Evolutionary conservation across 2,797 vertebrate genomes (phyloP), one percentile per base, ranked within the genome.

Genomic region (Pipistrellus pygmaeus): DNA sequence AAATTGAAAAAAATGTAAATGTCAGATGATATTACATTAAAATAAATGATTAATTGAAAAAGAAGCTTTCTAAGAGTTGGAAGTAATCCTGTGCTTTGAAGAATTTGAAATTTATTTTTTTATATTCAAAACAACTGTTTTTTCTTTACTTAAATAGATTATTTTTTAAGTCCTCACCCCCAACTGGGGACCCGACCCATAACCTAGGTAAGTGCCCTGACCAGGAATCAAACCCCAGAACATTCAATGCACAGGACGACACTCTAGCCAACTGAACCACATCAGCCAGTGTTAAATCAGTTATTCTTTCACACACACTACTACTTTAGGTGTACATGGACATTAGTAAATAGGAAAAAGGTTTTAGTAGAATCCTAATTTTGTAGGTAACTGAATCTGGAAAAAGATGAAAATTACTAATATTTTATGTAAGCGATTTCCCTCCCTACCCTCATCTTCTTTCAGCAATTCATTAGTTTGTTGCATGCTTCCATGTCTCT

Each of bases 351-450:
- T 89, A 48, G 41, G 57, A 30, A 51, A 93, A 72, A 57, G 3
- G 12, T 93, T 80, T 96, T 91, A 86, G 21, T 27, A 41, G 23
- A 48, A 72, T 80, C 80, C 25, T 38, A 10, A 66, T 85, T 78
- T 80, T 13, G 41, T 77, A 35, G 0, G 4, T 72, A 85, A 83
- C 5, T 51, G 48, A 76, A 72, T 27, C 20, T 78, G 38, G 12
- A 77, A 35, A 87, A 69, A 10, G 23, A 17, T 89, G 14, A 85
- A 77, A 72, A 80, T 30, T 78, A 38, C 1, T 80, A 93, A 4
- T 1, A 25, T 86, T 89, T 93, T 73, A 87, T 62, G 18, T 35
- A 80, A 94, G 25, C 25, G 77, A 87, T 69, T 32, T 12, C 1
- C 2, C 1, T 23, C 55, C 27, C 27, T 1, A 5, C 27, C 27